phyloP scores from a whole-genome alignment of 2,113 vertebrate species.

The Polypterus bichir region DNA sequence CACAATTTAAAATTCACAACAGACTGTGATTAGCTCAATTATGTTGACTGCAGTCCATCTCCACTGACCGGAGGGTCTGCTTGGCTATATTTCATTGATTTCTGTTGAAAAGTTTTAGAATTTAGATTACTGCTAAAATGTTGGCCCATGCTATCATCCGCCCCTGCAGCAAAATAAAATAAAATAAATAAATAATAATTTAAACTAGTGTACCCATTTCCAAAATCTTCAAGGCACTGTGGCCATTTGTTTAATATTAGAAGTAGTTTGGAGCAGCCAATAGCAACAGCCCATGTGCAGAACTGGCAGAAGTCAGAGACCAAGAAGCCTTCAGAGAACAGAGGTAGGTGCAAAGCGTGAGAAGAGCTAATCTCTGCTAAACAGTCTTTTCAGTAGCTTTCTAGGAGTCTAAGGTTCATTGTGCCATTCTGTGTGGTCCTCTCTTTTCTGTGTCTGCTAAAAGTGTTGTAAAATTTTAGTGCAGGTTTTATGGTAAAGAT shows the following conservation, averaged over 20 bases:
- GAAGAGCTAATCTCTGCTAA: too few species aligned
- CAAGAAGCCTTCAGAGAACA: too few species aligned
- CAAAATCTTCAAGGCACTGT: conserved; percentile 3
- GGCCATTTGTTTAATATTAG: conserved; percentile 2
- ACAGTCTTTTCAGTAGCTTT: too few species aligned
- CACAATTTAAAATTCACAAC: conserved; percentile 12
- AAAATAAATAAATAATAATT: too few species aligned
- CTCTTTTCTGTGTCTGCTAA: too few species aligned
- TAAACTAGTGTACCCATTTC: conserved; percentile 2
- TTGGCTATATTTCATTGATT: conserved; percentile 14
- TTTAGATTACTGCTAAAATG: conserved; percentile 15
- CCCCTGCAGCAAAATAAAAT: conserved; percentile 23
- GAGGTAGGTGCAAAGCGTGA: too few species aligned
- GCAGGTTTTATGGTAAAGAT: too few species aligned
- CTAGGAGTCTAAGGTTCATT: too few species aligned
- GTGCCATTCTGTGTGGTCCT: too few species aligned
- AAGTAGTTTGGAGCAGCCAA: conserved; percentile 6
- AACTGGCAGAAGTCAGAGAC: too few species aligned
- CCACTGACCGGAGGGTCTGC: conserved; percentile 12
- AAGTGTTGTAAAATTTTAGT: too few species aligned
- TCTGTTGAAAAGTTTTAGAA: conserved; percentile 14
- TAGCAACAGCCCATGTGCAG: conserved; percentile 2
- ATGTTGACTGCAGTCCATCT: conserved; percentile 11
- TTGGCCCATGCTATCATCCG: conserved; percentile 26
- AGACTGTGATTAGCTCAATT: conserved; percentile 15